These are phyloP conservation scores for Siphamia tubifer DNA, from an alignment of 2,113 vertebrate species.

Conservation along the genomic window DNA sequence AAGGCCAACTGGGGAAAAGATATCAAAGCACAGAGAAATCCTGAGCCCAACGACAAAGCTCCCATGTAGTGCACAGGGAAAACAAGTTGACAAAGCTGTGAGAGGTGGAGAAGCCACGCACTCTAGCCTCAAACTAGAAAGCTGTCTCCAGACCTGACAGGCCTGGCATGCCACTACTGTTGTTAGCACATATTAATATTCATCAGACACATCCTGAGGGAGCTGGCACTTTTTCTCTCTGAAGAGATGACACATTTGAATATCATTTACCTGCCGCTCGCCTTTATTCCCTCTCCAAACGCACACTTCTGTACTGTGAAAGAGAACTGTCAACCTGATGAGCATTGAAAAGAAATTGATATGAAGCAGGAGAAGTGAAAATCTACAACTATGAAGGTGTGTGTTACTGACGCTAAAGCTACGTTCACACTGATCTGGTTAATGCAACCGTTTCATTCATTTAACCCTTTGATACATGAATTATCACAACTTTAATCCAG, in stretches of 20 bases:
- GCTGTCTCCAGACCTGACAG: constrained; percentile 63
- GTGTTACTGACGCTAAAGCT: background rate
- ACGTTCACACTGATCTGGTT: background rate
- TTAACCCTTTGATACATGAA: too few species aligned
- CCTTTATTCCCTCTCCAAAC: constrained; percentile 45
- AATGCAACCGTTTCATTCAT: background rate
- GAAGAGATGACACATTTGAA: constrained; percentile 63
- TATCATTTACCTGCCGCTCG: constrained; percentile 62
- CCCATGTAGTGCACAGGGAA: constrained; percentile 30
- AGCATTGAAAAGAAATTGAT: constrained; percentile 5
- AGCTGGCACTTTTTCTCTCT: constrained; percentile 41
- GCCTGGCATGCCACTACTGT: constrained; percentile 48
- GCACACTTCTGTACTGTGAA: constrained; percentile 25
- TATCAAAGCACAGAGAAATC: constrained; percentile 50
- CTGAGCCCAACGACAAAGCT: constrained; percentile 32
- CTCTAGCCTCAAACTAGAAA: constrained; percentile 58
- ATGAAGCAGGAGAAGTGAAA: background rate
- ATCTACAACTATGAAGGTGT: background rate
- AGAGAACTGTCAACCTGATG: constrained; percentile 36
- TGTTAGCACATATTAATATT: constrained; percentile 74
- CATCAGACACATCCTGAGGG: constrained; percentile 62
- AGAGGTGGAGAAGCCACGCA: constrained; percentile 47
- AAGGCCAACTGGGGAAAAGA: constrained; percentile 52
- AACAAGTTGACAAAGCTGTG: constrained; percentile 57
- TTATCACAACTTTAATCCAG: too few species aligned